Conservation (phyloP, 2,888 invertebrate genomes). For the Caenorhabditis afra region DNA sequence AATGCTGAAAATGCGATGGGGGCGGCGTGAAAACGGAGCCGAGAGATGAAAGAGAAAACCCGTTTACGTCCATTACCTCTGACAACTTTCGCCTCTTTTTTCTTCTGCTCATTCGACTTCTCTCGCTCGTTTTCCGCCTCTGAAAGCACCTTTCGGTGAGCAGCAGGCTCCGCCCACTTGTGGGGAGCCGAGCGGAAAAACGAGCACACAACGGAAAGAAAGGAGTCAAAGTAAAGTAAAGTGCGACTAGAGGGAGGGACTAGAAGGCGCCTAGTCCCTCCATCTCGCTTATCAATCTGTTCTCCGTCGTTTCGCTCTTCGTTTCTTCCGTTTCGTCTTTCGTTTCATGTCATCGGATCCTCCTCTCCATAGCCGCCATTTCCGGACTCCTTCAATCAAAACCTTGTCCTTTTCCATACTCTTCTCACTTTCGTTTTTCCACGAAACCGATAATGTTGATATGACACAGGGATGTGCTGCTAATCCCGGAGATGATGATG, state of each 20-base stretch:
- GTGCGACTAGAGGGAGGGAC: no score
- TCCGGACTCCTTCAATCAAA: slow-evolving; percentile 20
- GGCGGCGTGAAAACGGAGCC: no score
- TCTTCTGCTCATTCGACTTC: not conserved
- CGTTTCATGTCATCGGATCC: slow-evolving; percentile 54
- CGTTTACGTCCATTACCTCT: slow-evolving; percentile 38
- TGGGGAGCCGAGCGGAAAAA: slow-evolving; percentile 11
- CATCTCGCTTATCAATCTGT: slow-evolving; percentile 3
- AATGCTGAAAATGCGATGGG: no score
- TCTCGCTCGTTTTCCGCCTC: slow-evolving; percentile 23
- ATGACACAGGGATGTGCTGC: slow-evolving; percentile 12
- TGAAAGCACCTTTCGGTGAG: slow-evolving; percentile 35
- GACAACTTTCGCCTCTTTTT: not conserved
- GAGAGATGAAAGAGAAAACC: slow-evolving; percentile 11
- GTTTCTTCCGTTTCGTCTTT: slow-evolving; percentile 48
- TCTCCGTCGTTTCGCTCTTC: slow-evolving; percentile 18
- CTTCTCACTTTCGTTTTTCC: slow-evolving; percentile 6
- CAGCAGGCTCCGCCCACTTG: slow-evolving; percentile 31
- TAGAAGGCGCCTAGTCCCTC: not conserved
- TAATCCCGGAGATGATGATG: slow-evolving; percentile 48
- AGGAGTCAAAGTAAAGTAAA: no score
- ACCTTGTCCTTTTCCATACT: slow-evolving; percentile 19
- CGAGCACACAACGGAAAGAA: no score
- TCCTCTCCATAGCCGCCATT: not conserved
- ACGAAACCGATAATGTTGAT: slow-evolving; percentile 17